phyloP scores from a whole-genome alignment of 2,113 vertebrate genomes.

The Lepidothrix coronata region DNA sequence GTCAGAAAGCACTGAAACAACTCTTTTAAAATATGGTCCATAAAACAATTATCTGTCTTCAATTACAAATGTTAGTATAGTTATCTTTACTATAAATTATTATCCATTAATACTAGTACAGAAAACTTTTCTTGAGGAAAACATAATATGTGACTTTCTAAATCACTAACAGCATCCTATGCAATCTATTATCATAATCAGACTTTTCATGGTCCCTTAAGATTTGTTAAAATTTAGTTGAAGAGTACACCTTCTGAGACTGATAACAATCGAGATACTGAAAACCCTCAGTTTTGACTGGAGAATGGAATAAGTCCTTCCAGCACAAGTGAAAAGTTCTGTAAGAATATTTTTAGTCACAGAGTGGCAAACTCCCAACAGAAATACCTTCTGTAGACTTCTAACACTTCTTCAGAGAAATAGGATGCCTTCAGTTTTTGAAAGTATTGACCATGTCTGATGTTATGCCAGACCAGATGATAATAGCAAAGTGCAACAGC shows the following conservation, averaged over 20 bases:
- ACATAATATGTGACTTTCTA: not conserved
- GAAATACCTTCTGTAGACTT: not conserved
- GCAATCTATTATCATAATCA: not conserved
- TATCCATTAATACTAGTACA: not conserved
- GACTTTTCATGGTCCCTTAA: not conserved
- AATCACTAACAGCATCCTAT: not conserved
- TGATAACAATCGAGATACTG: not conserved
- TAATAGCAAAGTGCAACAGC: not conserved
- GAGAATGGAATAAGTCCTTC: not conserved
- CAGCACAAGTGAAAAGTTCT: not conserved
- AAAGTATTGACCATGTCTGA: not conserved
- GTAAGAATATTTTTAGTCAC: not conserved
- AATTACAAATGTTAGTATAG: not conserved
- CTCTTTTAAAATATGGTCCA: not conserved
- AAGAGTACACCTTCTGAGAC: not conserved
- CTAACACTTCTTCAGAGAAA: not conserved
- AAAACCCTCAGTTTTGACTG: not conserved
- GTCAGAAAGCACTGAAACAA: not conserved
- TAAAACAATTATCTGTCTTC: not conserved
- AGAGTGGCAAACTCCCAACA: not conserved
- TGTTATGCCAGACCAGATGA: not conserved
- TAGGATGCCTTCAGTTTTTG: not conserved
- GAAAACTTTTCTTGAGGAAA: not conserved
- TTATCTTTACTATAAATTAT: not conserved
- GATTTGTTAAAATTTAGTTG: not conserved